Conservation (phyloP, 2,113 vertebrate genomes). For the Panthera uncia region DNA sequence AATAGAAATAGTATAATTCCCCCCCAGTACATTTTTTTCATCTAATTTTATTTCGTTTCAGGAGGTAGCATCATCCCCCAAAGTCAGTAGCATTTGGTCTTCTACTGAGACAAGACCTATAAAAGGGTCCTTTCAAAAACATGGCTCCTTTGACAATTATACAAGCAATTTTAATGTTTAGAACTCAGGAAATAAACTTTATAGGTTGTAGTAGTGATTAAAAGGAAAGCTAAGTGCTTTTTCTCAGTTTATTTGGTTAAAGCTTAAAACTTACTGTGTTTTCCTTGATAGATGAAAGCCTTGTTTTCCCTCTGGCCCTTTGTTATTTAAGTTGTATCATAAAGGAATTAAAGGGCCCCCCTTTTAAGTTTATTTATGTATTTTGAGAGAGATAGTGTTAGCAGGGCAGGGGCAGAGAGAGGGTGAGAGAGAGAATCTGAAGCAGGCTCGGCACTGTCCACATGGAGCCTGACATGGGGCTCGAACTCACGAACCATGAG, state of each 20-base stretch:
- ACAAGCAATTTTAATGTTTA: background rate
- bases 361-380: too few relatives aligned
- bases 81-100: background rate
- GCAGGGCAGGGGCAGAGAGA: too few relatives aligned
- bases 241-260: background rate
- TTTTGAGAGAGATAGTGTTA: too few relatives aligned
- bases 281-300: background rate
- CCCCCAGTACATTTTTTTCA: background rate
- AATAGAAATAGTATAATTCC: background rate
- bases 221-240: conserved; percentile 35
- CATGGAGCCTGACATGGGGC: too few relatives aligned
- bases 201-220: conserved; percentile 37
- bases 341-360: background rate
- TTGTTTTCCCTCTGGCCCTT: background rate
- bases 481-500: too few relatives aligned
- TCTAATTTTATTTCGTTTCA: background rate
- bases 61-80: background rate
- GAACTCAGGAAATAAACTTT: conserved; percentile 31
- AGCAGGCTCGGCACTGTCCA: too few relatives aligned
- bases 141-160: background rate
- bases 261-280: background rate
- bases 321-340: background rate
- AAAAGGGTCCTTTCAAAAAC: background rate
- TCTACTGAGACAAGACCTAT: background rate
- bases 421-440: too few relatives aligned